Evolutionary conservation across 1,140 invertebrate species (phyloP).

Genomic region (Agrypnia vestita): DNA sequence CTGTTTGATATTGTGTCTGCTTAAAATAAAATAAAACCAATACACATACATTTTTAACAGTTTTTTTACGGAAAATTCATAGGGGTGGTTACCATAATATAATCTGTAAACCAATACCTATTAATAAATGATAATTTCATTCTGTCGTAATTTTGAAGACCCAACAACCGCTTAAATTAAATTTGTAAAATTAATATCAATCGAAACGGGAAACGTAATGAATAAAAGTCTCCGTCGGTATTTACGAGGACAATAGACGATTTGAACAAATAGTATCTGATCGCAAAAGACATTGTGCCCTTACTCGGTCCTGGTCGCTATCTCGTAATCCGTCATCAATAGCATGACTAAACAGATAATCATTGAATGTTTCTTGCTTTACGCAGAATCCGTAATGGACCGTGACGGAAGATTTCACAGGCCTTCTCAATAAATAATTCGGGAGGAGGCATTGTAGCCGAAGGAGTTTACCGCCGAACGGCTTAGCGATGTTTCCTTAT

Average conservation of each 20-base stretch:
- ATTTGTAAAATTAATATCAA: background rate
- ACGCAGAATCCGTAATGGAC: constrained; percentile 43
- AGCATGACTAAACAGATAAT: constrained; percentile 46
- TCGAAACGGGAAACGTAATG: background rate
- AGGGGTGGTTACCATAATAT: too few species aligned
- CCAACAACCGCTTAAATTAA: too few species aligned
- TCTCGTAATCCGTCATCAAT: constrained; percentile 42
- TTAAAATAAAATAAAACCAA: too few species aligned
- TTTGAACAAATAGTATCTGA: constrained; percentile 26
- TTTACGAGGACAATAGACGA: constrained; percentile 9
- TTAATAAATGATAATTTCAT: too few species aligned
- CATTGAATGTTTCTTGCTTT: constrained; percentile 35
- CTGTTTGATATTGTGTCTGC: too few species aligned
- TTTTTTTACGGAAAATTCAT: too few species aligned
- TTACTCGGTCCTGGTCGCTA: background rate
- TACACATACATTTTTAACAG: too few species aligned
- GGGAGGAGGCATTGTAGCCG: background rate
- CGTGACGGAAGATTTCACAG: constrained; percentile 16
- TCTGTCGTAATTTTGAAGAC: too few species aligned
- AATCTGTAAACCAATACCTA: too few species aligned
- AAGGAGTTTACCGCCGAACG: too few species aligned
- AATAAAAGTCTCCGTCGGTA: background rate
- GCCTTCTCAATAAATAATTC: constrained; percentile 16
- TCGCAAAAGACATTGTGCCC: constrained; percentile 20
- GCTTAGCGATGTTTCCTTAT: too few species aligned